Base-by-base conservation (phyloP, 2,113 vertebrate species). In the Notothenia rossii region DNA sequence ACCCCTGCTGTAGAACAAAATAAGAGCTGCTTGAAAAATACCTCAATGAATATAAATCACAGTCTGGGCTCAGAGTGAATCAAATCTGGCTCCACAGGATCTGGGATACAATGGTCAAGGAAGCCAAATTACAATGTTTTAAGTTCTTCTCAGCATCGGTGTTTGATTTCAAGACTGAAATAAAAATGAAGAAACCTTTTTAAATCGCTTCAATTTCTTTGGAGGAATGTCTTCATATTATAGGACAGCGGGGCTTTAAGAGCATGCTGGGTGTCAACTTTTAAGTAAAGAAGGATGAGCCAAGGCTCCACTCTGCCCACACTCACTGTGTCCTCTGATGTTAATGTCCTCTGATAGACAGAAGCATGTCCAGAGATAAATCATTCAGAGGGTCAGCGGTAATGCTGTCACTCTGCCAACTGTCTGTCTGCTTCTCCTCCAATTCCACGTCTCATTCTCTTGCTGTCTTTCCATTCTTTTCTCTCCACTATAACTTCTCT, bases 361-460 rank as follows among this genome's bases (percentile, higher is more conserved):
- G 83, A 90, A 83, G 72, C 87, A 85, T 89, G 92, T 91, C 81
- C 74, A 33, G 72, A 83, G 83, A 91, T 93, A 85, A 91, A 92
- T 92, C 92, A 89, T 92, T 90, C 84, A 89, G 84, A 88, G 88
- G 36, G 92, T 92, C 90, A 87, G 86, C 29, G 75, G 75, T 74
- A 84, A 72, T 86, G 75, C 88, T 88, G 89, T 88, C 94, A 89
- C 55, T 60, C 63, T 67, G 84, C 90, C 48, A 68, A 67, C 77
- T 46, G 76, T 73, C 75, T 69, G 68, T 90, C 75, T 88, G 82
- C 61, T 74, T 69, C 48, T 58, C 46, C 67, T 81, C 74, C 73
- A 68, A 45, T 81, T 70, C 75, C 20, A 25, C 60, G 55, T 75
- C 43, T 72, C 55, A 20, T 66, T 72, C 58, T 66, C n/a, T 61